A percentile compares a stretch with the other conserved stretches of the same genome.
These are phyloP conservation scores for Chinchilla lanigera DNA, from an alignment of 2,113 vertebrate species.

Conservation along the genomic window DNA sequence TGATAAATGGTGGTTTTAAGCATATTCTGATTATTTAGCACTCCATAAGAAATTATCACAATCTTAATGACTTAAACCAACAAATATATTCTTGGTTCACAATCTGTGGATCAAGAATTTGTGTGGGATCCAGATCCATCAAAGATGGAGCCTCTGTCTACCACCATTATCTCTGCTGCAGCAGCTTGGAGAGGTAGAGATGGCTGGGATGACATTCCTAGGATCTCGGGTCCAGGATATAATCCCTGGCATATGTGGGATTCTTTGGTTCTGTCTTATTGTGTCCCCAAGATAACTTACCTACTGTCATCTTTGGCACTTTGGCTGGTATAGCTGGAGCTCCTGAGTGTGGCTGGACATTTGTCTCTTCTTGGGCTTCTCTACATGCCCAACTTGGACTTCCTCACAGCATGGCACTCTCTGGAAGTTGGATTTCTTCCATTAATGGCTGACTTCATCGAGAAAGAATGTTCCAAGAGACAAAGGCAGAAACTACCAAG, in stretches of 20 bases:
- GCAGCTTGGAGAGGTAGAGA: not conserved
- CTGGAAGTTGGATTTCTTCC: not conserved
- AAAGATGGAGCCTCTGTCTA: not conserved
- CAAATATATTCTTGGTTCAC: not conserved
- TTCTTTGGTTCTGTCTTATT: not conserved
- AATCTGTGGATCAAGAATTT: not conserved
- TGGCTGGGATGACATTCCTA: not conserved
- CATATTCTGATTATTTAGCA: not conserved
- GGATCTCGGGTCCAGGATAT: accelerated
- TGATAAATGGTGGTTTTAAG: not conserved
- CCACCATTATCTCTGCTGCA: not conserved
- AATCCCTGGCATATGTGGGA: too few species aligned
- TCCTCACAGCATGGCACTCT: not conserved
- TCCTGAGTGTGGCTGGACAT: not conserved
- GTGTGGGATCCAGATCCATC: too few species aligned
- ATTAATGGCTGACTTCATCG: not conserved
- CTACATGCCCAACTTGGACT: not conserved
- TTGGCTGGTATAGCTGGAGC: not conserved
- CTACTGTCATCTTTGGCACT: not conserved
- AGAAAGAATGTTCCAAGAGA: not conserved
- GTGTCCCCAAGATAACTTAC: not conserved
- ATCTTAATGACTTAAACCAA: not conserved
- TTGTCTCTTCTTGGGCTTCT: not conserved
- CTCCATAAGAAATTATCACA: not conserved
- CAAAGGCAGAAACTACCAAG: not conserved